These are phyloP conservation scores for Orthonyx spaldingii DNA, from an alignment of 2,113 vertebrate species.

Conservation along the genomic window DNA sequence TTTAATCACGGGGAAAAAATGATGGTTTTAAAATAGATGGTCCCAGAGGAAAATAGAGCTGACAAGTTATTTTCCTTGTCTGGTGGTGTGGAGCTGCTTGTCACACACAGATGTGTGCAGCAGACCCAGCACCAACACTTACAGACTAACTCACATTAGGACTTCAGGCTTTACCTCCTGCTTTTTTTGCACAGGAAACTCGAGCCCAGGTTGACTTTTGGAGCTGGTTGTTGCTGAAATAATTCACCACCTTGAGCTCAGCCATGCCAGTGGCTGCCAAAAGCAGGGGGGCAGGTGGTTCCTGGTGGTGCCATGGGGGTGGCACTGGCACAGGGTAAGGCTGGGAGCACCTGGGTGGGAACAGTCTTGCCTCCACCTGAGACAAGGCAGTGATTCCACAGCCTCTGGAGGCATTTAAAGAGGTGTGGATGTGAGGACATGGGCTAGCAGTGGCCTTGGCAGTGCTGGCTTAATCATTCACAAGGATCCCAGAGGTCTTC, in stretches of 20 bases:
- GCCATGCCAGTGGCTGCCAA: not conserved
- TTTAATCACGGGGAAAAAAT: not conserved
- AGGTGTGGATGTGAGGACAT: not conserved
- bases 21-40: not conserved
- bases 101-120: not conserved
- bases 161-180: not conserved
- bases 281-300: not conserved
- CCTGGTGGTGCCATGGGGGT: not conserved
- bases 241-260: not conserved
- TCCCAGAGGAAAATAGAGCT: not conserved
- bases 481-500: not conserved
- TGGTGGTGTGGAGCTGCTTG: not conserved
- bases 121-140: not conserved
- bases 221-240: not conserved
- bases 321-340: not conserved
- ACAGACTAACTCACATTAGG: not conserved
- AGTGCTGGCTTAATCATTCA: not conserved
- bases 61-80: not conserved
- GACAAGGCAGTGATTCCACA: not conserved
- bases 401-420: not conserved
- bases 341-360: not conserved
- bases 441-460: not conserved
- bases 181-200: not conserved
- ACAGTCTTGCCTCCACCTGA: not conserved
- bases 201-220: accelerated